Base-by-base conservation (phyloP, 2,113 vertebrate species). In the Montifringilla adamsi region DNA sequence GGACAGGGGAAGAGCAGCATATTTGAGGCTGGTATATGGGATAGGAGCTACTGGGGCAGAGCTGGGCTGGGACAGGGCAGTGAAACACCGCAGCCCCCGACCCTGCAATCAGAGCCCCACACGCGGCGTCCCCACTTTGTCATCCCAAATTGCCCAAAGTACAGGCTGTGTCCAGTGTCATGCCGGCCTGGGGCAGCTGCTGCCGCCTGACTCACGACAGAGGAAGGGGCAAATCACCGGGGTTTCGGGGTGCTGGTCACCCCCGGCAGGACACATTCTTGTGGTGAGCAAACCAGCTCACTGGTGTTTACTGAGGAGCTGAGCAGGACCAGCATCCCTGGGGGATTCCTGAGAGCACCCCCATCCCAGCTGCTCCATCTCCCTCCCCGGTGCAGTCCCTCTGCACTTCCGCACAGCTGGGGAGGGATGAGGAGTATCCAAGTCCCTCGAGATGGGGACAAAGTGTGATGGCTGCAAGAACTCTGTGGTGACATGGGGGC, bases 111-210 rank as follows among this genome's bases (percentile, higher is more conserved):
- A 95, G 77, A 73, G 69, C 66, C 81, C 74, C 66, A 72, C 58
- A 2, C 1, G 0, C 20, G 0, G 49, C 55, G 78, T 94, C 82
- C 88, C 67, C 62, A 50, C 62, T 41, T 70, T 6, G 28, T 78
- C 92, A 90, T 37, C 62, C 78, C 78, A 94, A 93, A 94, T 90
- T 91, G 64, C 37, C 63, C 89, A 94, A 96, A 96, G 58, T 94
- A 93, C 92, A 95, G 95, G 56, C 93, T 96, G 47, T 2, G 31
- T 2, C 10, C 7, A 4, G 55, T 28, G 59, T 47, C 0, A 10
- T 9, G 52, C 74, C 1, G 4, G 91, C 94, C 96, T 5, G 59
- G 86, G 96, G 94, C 95, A 58, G 87, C 67, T 1, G 41, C 68
- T 0, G 0, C 43, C 0, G 7, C 53, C 84, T 96, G 96, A 96